Evolutionary conservation across 2,888 invertebrate genomes (phyloP), one percentile per base, ranked within the genome.

Genomic region (Dioctria rufipes): DNA sequence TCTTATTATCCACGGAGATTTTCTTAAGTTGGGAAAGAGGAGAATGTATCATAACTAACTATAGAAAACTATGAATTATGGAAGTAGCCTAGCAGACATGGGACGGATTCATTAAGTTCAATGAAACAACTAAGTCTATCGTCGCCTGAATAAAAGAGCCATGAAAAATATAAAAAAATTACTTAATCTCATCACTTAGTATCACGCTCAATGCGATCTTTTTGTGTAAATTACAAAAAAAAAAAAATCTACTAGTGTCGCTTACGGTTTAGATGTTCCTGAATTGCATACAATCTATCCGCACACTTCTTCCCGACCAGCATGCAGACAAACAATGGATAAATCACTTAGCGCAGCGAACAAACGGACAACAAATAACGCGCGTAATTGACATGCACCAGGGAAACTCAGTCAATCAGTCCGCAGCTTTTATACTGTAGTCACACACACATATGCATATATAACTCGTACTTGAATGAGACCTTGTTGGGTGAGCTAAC

Each of bases 1-100:
- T 75, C 73, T 13, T 43, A 60, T 75, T 75, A 75, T 58, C 13
- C 73, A 75, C 60, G 73, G 73, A 9, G 54, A 11, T 71, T 71
- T 71, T n/a, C 67, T 67, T 11, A 67, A 67, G 43, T 67, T 43
- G 67, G 9, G 67, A 46, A 11, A 43, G 13, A 46, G 25, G 25
- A 13, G n/a, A 46, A 1, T 25, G 25, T 25, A 25, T 25, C 25
- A 25, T 25, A 25, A 67, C 8, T 46, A 3, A n/a, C 42, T 43
- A 25, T 46, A 67, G 67, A 5, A n/a, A 40, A 25, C 46, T 46
- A 67, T 67, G 67, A 67, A 67, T 67, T 46, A 67, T 25, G 46
- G 67, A 42, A 67, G 40, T 67, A 67, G 67, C 43, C 46, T 8
- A 67, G 46, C 9, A 13, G 25, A 25, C 25, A 25, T 25, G 25